Evolutionary conservation across 1,140 invertebrate species (phyloP), one percentile per base, ranked within the genome.

Genomic region (Leptopilina clavipes): DNA sequence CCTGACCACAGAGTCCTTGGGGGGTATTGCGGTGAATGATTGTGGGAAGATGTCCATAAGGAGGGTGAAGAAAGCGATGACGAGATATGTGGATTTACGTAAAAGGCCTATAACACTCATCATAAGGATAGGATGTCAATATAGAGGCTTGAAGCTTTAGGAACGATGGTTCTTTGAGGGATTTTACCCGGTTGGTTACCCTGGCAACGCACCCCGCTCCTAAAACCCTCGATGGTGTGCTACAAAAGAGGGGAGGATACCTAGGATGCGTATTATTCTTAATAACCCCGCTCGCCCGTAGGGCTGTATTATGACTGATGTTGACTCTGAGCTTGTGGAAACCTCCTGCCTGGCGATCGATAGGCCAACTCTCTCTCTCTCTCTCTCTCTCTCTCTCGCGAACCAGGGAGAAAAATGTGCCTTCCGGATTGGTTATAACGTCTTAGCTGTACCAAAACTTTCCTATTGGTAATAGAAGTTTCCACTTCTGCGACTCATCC

Each of bases 251-350:
- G 80, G 80, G 81, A 82, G 76, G 79, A 82, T 83, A 79, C 85
- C 87, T 89, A 90, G 88, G 88, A 89, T 89, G 88, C 89, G 89
- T 90, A 90, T 90, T 90, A 90, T 90, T 90, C 89, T 89, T 90
- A 90, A 90, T 90, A 90, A 90, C 87, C 88, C 86, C 85, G 81
- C 84, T 81, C 79, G 82, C 81, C 86, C 83, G 87, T 87, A 88
- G 87, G 84, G 81, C 85, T 86, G 85, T 90, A 89, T 90, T 90
- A 90, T 90, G 89, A 90, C 88, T 89, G 89, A 90, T 90, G 89
- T 90, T 90, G 89, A 90, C 87, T 90, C 85, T 86, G 83, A 89
- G 86, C 85, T 82, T 82, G 84, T n/a, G n/a, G n/a, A 82, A 81
- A 79, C 78, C 70, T 77, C 82, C 76, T 82, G 74, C 82, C 76